Conservation (phyloP, 1,140 invertebrate genomes). For the Neocloeon triangulifer region DNA sequence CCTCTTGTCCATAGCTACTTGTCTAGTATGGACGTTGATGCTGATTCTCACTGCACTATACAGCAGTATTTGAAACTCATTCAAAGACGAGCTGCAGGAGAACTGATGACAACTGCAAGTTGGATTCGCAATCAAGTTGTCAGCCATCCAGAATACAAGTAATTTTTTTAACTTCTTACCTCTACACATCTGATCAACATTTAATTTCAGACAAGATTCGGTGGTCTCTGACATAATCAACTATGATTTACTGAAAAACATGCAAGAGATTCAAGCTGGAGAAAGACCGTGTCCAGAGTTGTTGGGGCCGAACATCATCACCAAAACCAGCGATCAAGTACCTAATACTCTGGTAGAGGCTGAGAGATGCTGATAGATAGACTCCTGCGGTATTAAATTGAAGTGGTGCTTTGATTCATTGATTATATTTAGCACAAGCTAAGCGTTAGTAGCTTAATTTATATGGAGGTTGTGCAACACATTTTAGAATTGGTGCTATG, state of each 20-base stretch:
- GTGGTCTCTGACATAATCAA: slow-evolving; percentile 70
- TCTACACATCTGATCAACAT: neutral
- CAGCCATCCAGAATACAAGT: slow-evolving; percentile 75
- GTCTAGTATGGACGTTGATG: slow-evolving; percentile 81
- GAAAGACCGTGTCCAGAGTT: slow-evolving; percentile 46
- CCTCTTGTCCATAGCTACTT: slow-evolving; percentile 85
- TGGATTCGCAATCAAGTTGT: slow-evolving; percentile 86
- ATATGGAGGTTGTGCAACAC: no score
- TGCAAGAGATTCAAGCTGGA: slow-evolving; percentile 48
- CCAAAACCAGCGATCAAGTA: slow-evolving; percentile 60
- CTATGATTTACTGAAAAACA: slow-evolving; percentile 73
- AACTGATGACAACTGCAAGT: slow-evolving; percentile 62
- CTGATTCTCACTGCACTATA: slow-evolving; percentile 90
- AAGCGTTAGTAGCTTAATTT: no score
- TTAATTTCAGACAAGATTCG: slow-evolving; percentile 53
- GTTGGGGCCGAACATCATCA: slow-evolving; percentile 41
- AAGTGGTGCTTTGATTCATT: no score
- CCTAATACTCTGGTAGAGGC: slow-evolving; percentile 40
- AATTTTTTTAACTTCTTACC: neutral
- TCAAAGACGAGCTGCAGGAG: slow-evolving; percentile 66
- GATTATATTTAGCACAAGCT: no score
- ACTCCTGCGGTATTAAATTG: no score
- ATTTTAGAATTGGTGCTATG: no score
- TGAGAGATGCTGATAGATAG: no score
- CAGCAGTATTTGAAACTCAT: slow-evolving; percentile 93